These are phyloP conservation scores for Turnix velox DNA, from an alignment of 2,113 vertebrate genomes.

Conservation along the genomic window DNA sequence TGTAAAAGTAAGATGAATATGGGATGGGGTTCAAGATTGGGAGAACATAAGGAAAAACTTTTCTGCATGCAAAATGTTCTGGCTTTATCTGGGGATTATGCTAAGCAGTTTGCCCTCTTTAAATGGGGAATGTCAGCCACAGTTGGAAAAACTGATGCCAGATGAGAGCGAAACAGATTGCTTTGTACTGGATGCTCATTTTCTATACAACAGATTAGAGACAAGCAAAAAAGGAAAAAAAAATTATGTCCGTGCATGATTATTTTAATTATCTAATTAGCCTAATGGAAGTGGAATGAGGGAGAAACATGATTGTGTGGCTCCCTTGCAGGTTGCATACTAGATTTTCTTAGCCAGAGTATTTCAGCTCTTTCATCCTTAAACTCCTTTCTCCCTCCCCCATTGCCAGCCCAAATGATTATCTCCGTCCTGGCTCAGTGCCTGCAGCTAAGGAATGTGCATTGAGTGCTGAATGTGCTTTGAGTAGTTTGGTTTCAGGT, in stretches of 20 bases:
- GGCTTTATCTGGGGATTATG: neutral
- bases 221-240: neutral
- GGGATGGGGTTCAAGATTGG: neutral
- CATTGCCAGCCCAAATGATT: neutral
- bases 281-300: neutral
- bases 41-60: neutral
- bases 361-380: neutral
- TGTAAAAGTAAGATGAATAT: neutral
- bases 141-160: neutral
- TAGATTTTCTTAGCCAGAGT: neutral
- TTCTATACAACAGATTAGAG: neutral
- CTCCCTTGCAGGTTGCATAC: neutral
- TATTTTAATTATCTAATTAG: neutral
- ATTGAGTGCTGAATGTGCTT: no score
- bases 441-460: conserved; percentile 47
- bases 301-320: neutral
- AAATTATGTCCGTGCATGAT: rapidly evolving
- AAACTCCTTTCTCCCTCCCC: conserved; percentile 34
- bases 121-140: neutral
- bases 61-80: neutral
- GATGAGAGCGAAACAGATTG: neutral
- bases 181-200: neutral
- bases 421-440: conserved; percentile 38
- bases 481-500: conserved; percentile 62
- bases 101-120: neutral